These are phyloP conservation scores for Myotis brandtii DNA, from an alignment of 2,113 vertebrate genomes.

Conservation along the genomic window DNA sequence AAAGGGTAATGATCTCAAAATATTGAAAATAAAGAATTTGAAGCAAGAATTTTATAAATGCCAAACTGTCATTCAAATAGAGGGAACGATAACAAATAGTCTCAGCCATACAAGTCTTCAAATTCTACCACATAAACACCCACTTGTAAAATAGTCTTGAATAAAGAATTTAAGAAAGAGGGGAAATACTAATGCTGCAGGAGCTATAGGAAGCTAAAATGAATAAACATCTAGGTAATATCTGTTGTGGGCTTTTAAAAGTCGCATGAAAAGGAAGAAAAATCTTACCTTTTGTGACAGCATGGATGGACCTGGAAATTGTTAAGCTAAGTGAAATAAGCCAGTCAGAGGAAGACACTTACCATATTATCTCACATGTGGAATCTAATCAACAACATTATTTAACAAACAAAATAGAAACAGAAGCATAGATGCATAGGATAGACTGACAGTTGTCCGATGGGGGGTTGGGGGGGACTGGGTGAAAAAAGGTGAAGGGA, in stretches of 20 bases:
- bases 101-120: neutral
- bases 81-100: neutral
- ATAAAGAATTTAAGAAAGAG: neutral
- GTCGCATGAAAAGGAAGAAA: neutral
- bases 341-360: neutral
- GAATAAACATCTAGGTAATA: neutral
- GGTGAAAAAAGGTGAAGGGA: neutral
- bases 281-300: neutral
- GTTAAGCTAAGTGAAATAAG: neutral
- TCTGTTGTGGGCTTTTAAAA: neutral
- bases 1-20: conserved; percentile 14
- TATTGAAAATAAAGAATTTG: conserved; percentile 2
- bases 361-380: neutral
- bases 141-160: neutral
- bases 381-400: neutral
- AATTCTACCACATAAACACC: neutral
- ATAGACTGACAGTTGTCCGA: neutral
- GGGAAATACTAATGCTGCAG: neutral
- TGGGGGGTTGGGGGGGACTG: no score
- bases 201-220: neutral
- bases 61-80: neutral
- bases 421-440: neutral
- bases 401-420: neutral
- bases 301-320: neutral
- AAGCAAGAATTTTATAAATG: neutral